Evolutionary conservation across 2,113 vertebrate species (phyloP).

Genomic region (Sylvia atricapilla): DNA sequence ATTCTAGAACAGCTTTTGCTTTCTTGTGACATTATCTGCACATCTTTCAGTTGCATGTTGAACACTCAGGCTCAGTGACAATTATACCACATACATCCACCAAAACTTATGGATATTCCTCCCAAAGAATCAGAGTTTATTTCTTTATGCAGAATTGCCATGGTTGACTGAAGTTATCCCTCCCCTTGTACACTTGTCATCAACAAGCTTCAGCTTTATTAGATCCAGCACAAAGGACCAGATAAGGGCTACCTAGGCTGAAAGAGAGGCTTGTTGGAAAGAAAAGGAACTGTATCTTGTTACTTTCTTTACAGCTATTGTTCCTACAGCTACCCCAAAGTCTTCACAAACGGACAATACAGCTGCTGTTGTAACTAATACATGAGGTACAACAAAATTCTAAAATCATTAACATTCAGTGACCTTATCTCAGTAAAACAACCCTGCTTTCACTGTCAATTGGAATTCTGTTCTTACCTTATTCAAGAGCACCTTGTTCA

Average conservation of each 20-base stretch:
- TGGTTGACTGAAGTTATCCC: not conserved
- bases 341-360: not conserved
- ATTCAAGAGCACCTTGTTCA: not conserved
- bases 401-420: constrained; percentile 24
- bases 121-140: not conserved
- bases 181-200: not conserved
- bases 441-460: not conserved
- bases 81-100: not conserved
- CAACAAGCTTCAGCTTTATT: not conserved
- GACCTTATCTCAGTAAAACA: not conserved
- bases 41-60: not conserved
- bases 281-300: not conserved
- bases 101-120: not conserved
- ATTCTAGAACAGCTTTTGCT: not conserved
- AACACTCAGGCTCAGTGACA: not conserved
- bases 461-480: not conserved
- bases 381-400: not conserved
- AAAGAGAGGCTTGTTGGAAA: not conserved
- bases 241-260: not conserved
- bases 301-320: not conserved
- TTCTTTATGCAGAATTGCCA: not conserved
- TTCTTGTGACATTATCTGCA: not conserved
- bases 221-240: not conserved
- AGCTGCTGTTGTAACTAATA: not conserved
- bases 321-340: not conserved